Percentiles rank a stretch among this genome's conserved stretches.
Evolutionary conservation across 2,888 invertebrate species (phyloP).

Genomic region (Drosophila prolongata): DNA sequence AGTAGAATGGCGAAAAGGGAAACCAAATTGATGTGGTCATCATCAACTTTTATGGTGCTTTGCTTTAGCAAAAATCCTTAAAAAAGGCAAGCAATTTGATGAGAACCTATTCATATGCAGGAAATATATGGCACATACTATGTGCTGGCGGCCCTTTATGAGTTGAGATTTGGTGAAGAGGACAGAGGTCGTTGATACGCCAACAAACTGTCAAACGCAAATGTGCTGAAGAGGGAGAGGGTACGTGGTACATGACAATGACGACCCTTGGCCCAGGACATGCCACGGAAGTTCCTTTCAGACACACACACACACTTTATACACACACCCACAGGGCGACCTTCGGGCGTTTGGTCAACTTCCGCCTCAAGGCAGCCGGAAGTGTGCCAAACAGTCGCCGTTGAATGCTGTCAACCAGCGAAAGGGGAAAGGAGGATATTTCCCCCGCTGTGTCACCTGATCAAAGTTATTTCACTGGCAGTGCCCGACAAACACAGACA

Average conservation of each 20-base stretch:
- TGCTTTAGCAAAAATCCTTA: conserved; percentile 24
- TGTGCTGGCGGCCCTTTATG: conserved; percentile 36
- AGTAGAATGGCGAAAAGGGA: conserved; percentile 32
- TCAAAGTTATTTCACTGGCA: conserved; percentile 26
- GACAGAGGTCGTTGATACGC: conserved; percentile 64
- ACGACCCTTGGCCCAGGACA: conserved; percentile 59
- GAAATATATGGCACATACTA: conserved; percentile 2
- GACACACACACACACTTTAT: conserved; percentile 29
- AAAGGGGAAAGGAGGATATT: conserved; percentile 6
- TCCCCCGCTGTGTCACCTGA: conserved; percentile 21
- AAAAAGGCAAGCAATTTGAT: conserved; percentile 43
- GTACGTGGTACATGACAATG: conserved; percentile 61
- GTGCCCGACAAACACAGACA: conserved; percentile 12
- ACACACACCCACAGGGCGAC: conserved; percentile 21
- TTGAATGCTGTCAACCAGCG: conserved; percentile 45
- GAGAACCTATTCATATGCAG: not conserved
- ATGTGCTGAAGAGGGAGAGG: conserved; percentile 42
- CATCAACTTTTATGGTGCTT: conserved; percentile 59
- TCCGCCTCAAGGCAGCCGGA: conserved; percentile 60
- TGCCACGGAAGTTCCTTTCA: conserved; percentile 62
- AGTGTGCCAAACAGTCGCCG: conserved; percentile 60
- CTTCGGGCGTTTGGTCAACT: conserved; percentile 63
- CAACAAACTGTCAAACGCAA: conserved; percentile 66
- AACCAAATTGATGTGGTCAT: conserved; percentile 56
- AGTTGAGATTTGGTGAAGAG: conserved; percentile 23